Evolutionary conservation across 2,113 vertebrate genomes (phyloP), one percentile per base, ranked within the genome.

Genomic region (Donacobius atricapilla): DNA sequence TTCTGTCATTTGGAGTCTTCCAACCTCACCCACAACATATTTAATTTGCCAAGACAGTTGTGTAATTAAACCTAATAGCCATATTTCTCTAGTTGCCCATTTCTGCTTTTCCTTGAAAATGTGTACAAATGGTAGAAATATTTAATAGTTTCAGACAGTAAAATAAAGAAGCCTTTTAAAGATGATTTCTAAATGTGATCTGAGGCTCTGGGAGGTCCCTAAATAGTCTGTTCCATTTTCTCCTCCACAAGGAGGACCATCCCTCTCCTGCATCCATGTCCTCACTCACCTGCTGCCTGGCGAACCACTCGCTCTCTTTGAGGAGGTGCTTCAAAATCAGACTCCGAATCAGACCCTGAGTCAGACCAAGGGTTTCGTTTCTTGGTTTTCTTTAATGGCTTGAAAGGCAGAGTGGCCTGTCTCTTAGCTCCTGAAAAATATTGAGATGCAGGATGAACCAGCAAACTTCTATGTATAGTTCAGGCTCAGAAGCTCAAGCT

Each of bases 361-460:
- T 98, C 98, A 24, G 98, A 99, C 98, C 97, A 98, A 5, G 96
- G 95, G 42, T 97, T 98, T 91, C 86, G 98, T 95, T 99, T 98
- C 82, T 97, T 96, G 64, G 94, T 97, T 93, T 98, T 99, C 96
- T 97, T 95, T 51, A 98, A 7, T 11, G 99, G 97, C 70, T 98
- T 99, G 95, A 99, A 99, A 25, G 98, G 97, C 24, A 99, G 97
- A 5, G 98, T 99, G 93, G 98, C 98, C 97, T 99, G 99, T 92
- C 97, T 99, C 89, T 98, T 98, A 2, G 64, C 39, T 90, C 98
- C 99, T 87, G 97, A 83, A 64, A 96, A 47, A 98, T 57, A 85
- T 31, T 14, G 39, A 47, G 89, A 50, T 73, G n/a, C 27, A 51
- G 63, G 50, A 90, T 95, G 75, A 94, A 71, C 19, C 57, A 88